A percentile compares a stretch with the other conserved stretches of the same genome.
Conservation (phyloP, 2,888 invertebrate species). For the Hypolimnas misippus region DNA sequence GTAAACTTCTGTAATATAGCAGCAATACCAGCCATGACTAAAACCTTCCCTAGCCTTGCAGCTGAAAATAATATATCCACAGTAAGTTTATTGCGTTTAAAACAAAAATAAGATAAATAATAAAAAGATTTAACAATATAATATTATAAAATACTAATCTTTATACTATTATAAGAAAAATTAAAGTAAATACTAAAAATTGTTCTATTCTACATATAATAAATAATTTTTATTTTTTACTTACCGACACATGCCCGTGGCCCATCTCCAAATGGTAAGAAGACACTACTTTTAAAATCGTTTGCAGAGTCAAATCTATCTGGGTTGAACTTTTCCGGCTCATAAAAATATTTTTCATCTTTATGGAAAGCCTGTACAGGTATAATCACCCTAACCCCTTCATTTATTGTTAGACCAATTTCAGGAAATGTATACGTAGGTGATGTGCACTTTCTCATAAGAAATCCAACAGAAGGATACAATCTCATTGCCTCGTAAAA, state of each 20-base stretch:
- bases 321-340: slow-evolving; percentile 67
- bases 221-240: too few species aligned
- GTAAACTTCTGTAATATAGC: slow-evolving; percentile 49
- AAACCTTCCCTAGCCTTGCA: slow-evolving; percentile 70
- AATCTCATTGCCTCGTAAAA: slow-evolving; percentile 73
- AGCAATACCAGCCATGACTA: slow-evolving; percentile 71
- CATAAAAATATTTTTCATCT: slow-evolving; percentile 67
- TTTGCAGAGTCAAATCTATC: slow-evolving; percentile 65
- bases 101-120: too few species aligned
- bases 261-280: slow-evolving; percentile 73
- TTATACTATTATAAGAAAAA: too few species aligned
- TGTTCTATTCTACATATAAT: too few species aligned
- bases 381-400: slow-evolving; percentile 63
- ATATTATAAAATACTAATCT: too few species aligned
- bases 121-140: too few species aligned
- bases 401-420: slow-evolving; percentile 62
- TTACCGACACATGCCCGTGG: slow-evolving; percentile 74
- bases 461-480: slow-evolving; percentile 70
- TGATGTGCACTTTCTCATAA: slow-evolving; percentile 65
- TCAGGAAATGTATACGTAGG: slow-evolving; percentile 72
- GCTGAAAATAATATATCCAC: slow-evolving; percentile 56
- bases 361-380: slow-evolving; percentile 71
- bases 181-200: too few species aligned
- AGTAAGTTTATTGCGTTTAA: too few species aligned
- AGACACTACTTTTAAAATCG: slow-evolving; percentile 59